Conservation (phyloP, 2,888 invertebrate genomes). For the Torymus tubicola region DNA sequence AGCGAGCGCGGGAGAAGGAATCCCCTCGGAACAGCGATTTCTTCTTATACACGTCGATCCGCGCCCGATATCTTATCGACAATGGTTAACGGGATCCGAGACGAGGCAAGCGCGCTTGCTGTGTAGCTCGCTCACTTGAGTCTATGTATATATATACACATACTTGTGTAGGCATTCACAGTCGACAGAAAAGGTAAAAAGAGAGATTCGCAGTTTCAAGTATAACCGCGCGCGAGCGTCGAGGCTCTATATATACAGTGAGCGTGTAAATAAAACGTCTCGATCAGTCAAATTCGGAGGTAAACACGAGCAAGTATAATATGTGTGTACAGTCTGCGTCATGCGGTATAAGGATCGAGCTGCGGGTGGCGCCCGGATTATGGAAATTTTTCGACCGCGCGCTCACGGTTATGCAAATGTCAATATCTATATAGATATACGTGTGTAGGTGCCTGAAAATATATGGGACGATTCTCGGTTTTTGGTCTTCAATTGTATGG, state of each 20-base stretch:
- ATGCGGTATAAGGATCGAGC: too few species aligned
- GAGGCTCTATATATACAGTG: neutral
- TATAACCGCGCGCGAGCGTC: neutral
- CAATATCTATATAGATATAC: too few species aligned
- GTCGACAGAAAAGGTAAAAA: slow-evolving; percentile 7
- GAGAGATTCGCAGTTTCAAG: slow-evolving; percentile 10
- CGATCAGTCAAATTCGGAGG: slow-evolving; percentile 9
- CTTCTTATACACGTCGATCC: slow-evolving; percentile 51
- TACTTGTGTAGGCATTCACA: too few species aligned
- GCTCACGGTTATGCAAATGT: too few species aligned
- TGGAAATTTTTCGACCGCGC: slow-evolving; percentile 2
- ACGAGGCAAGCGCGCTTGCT: slow-evolving; percentile 35
- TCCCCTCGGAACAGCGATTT: slow-evolving; percentile 43
- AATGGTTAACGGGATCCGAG: slow-evolving; percentile 60
- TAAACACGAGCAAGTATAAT: neutral
- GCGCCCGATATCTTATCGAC: slow-evolving; percentile 54
- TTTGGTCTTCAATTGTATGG: too few species aligned
- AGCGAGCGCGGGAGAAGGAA: slow-evolving; percentile 22
- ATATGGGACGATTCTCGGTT: too few species aligned
- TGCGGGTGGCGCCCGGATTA: neutral
- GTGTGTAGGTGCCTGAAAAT: too few species aligned
- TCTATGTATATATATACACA: too few species aligned
- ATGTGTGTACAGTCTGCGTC: too few species aligned
- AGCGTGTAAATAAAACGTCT: slow-evolving; percentile 19
- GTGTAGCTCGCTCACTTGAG: neutral